Evolutionary conservation across 92 coral and sea anemone genomes (phyloP).

Genomic region (Epizoanthus rinbou): DNA sequence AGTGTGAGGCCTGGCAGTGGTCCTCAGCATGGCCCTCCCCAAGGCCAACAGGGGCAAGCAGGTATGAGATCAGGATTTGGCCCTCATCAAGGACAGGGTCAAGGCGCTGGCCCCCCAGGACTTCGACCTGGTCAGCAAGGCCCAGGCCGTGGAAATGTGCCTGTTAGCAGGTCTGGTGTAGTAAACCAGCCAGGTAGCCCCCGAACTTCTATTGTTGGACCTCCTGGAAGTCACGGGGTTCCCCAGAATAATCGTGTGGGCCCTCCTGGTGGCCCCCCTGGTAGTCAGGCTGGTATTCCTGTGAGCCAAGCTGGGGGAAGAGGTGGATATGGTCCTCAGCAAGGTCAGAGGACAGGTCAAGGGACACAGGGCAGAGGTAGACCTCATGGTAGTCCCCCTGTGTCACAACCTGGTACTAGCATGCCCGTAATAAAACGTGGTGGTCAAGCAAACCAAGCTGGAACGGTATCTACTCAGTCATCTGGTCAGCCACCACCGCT

Average conservation of each 20-base stretch:
- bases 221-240: constrained; percentile 24
- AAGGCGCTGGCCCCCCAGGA: background rate
- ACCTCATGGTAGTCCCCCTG: constrained; percentile 29
- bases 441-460: constrained; percentile 6
- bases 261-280: constrained; percentile 34
- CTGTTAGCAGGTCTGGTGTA: constrained; percentile 22
- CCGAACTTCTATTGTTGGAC: constrained; percentile 7
- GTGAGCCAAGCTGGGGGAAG: constrained; percentile 19
- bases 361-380: constrained; percentile 17
- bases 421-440: constrained; percentile 38
- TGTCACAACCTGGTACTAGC: constrained; percentile 23
- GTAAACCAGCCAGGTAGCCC: constrained; percentile 21
- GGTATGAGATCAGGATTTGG: constrained; percentile 18
- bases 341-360: constrained; percentile 22
- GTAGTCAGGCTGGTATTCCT: constrained; percentile 24
- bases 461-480: background rate
- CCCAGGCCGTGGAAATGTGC: constrained; percentile 24
- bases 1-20: constrained; percentile 8
- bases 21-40: constrained; percentile 25
- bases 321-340: constrained; percentile 17
- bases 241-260: constrained; percentile 1
- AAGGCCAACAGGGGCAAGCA: constrained; percentile 19
- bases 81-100: constrained; percentile 16
- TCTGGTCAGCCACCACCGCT: constrained; percentile 11
- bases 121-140: constrained; percentile 23